These are phyloP conservation scores for Phainopepla nitens DNA, from an alignment of 2,113 vertebrate species.

Conservation along the genomic window DNA sequence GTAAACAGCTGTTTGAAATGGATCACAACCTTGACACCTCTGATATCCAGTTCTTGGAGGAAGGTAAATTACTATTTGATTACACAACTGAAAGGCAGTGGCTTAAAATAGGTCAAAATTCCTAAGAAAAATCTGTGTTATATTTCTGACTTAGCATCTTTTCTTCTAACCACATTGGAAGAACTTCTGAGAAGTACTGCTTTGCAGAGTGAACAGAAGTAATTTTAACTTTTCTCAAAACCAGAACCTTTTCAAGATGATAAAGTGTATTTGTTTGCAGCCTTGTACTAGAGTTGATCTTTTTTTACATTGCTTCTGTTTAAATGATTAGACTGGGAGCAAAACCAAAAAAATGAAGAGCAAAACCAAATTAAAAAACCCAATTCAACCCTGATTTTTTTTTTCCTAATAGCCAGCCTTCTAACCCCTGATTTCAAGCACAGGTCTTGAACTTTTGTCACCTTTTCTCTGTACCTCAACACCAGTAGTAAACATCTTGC, in stretches of 20 bases:
- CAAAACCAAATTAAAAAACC: fast-evolving
- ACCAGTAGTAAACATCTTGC: background rate
- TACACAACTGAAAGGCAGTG: background rate
- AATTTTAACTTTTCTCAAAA: background rate
- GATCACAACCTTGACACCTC: constrained; percentile 98
- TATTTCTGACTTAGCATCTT: background rate
- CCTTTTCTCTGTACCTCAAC: background rate
- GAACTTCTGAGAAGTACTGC: background rate
- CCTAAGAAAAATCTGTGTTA: background rate
- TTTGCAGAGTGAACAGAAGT: background rate
- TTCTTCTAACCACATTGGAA: background rate
- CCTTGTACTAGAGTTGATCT: background rate
- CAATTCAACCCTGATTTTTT: background rate
- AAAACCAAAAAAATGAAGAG: background rate
- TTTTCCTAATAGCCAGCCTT: background rate
- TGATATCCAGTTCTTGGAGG: constrained; percentile 96
- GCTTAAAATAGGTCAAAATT: background rate
- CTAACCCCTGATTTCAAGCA: background rate
- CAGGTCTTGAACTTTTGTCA: background rate
- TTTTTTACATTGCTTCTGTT: background rate
- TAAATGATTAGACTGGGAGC: background rate
- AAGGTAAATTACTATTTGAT: constrained; percentile 74
- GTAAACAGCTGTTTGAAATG: constrained; percentile 95
- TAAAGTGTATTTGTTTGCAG: background rate
- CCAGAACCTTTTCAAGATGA: background rate